Percentiles rank a stretch among this genome's conserved stretches.
phyloP scores from a whole-genome alignment of 2,888 invertebrate genomes.

The Colostygia pectinataria region DNA sequence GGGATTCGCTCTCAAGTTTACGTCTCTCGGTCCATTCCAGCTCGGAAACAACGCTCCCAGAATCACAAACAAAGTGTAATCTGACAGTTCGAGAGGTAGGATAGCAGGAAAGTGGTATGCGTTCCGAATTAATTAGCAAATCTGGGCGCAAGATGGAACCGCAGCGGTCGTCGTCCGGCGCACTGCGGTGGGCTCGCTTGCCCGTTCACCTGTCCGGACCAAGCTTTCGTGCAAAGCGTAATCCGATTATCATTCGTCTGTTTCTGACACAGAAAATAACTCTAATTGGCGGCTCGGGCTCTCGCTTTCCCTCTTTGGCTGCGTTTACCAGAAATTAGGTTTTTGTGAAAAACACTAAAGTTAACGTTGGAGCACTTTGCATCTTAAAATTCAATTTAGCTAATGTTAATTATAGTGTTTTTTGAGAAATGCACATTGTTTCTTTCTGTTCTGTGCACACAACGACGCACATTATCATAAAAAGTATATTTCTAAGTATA shows the following conservation, averaged over 20 bases:
- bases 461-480: too few relatives aligned
- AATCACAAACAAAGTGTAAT: slow-evolving; percentile 25
- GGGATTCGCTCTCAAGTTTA: slow-evolving; percentile 48
- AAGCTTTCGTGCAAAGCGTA: slow-evolving; percentile 46
- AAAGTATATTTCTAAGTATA: too few relatives aligned
- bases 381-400: too few relatives aligned
- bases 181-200: slow-evolving; percentile 44
- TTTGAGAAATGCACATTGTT: too few relatives aligned
- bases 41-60: slow-evolving; percentile 22
- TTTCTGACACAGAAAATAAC: slow-evolving; percentile 49
- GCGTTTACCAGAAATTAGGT: slow-evolving; percentile 26
- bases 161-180: slow-evolving; percentile 45
- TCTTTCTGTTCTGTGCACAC: too few relatives aligned
- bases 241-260: slow-evolving; percentile 62
- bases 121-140: slow-evolving; percentile 68
- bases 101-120: slow-evolving; percentile 44
- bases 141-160: slow-evolving; percentile 56
- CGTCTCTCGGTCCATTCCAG: slow-evolving; percentile 26
- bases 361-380: not conserved
- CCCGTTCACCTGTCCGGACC: slow-evolving; percentile 58
- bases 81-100: slow-evolving; percentile 33
- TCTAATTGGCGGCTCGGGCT: slow-evolving; percentile 43
- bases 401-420: too few relatives aligned
- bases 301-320: slow-evolving; percentile 36
- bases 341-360: slow-evolving; percentile 10